Conservation (phyloP, 1,140 invertebrate species). For the Zaprionus lachaisei region DNA sequence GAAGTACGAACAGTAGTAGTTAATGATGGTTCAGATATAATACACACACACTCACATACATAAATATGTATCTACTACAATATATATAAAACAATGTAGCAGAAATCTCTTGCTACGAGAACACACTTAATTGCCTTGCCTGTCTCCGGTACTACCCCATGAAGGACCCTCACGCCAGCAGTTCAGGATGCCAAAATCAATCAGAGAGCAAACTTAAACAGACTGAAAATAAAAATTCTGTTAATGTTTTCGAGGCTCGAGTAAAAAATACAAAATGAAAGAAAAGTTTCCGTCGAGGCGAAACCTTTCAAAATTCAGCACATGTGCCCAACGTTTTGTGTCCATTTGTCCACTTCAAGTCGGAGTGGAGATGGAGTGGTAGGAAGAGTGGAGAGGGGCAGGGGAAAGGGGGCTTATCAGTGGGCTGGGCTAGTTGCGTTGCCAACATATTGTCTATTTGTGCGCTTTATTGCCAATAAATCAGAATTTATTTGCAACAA, state of each 20-base stretch:
- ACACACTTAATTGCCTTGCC: conserved; percentile 2
- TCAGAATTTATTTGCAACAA: conserved; percentile 84
- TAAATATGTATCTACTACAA: too few relatives aligned
- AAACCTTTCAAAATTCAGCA: conserved; percentile 66
- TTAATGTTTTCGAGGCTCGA: conserved; percentile 5
- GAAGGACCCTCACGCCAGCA: not conserved
- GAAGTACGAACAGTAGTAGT: too few relatives aligned
- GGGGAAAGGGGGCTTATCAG: conserved; percentile 45
- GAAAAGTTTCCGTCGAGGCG: conserved; percentile 7
- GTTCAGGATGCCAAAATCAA: not conserved
- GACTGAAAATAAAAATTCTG: conserved; percentile 6
- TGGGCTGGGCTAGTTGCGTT: conserved; percentile 45
- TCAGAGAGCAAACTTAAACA: not conserved
- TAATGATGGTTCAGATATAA: too few relatives aligned
- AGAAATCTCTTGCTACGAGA: not conserved
- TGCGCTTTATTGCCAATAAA: conserved; percentile 84
- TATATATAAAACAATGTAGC: not conserved
- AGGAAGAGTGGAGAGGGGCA: not conserved
- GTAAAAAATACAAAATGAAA: conserved; percentile 16
- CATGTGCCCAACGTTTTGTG: conserved; percentile 57
- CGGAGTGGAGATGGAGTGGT: not conserved
- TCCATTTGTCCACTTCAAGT: conserved; percentile 43
- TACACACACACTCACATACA: too few relatives aligned
- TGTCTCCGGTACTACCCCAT: not conserved
- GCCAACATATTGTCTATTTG: conserved; percentile 70